phyloP scores from a whole-genome alignment of 2,797 vertebrate species.

The Danionella dracula region DNA sequence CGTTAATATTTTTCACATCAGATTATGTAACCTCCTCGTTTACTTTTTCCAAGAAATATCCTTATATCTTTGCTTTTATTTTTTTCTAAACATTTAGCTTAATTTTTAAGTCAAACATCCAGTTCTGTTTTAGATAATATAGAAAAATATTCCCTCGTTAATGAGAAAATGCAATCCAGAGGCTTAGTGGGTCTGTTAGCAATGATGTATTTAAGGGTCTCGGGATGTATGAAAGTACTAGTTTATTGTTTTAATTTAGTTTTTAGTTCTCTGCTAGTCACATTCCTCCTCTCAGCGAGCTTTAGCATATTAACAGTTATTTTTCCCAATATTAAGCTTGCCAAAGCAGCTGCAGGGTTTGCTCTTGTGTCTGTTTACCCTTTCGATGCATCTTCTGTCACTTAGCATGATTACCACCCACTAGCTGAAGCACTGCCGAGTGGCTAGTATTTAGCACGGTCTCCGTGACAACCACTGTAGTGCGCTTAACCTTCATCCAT shows the following conservation, averaged over 20 bases:
- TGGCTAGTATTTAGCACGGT: conserved; percentile 38
- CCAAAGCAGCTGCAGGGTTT: neutral
- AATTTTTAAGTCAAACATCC: too few relatives aligned
- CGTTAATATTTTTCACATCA: too few relatives aligned
- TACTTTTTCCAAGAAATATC: too few relatives aligned
- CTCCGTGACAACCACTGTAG: conserved; percentile 37
- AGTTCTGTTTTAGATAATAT: too few relatives aligned
- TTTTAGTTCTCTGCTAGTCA: neutral
- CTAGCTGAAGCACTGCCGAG: conserved; percentile 3
- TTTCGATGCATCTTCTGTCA: conserved; percentile 36
- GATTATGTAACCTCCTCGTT: too few relatives aligned
- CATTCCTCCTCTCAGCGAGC: neutral
- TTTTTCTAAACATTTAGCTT: too few relatives aligned
- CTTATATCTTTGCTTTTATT: too few relatives aligned
- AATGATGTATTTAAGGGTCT: too few relatives aligned
- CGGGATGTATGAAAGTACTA: neutral
- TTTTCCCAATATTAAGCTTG: neutral
- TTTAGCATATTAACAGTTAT: neutral
- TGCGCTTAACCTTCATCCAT: conserved; percentile 44
- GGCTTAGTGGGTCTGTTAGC: too few relatives aligned
- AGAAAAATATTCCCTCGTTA: too few relatives aligned
- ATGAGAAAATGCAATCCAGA: too few relatives aligned
- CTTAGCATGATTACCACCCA: conserved; percentile 34
- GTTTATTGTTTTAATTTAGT: neutral
- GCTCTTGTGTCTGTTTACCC: conserved; percentile 13